phyloP scores from a whole-genome alignment of 1,140 invertebrate genomes.

The Trichomalopsis sarcophagae region DNA sequence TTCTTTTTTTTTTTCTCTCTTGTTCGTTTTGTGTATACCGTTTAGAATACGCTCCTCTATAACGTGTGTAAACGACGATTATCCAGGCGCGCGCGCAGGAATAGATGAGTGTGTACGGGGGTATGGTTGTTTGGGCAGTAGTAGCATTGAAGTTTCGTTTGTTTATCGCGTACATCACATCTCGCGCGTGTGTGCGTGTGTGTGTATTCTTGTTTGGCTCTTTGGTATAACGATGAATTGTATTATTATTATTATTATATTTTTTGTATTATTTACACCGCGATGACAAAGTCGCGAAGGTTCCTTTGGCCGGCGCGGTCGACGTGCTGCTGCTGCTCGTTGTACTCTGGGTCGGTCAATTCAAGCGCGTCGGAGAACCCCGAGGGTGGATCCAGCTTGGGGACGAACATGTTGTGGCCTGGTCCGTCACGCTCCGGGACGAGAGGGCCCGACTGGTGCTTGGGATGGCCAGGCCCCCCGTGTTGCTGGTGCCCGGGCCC shows the following conservation, averaged over 20 bases:
- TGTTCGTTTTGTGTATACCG: background rate
- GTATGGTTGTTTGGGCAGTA: background rate
- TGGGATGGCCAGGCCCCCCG: conserved; percentile 72
- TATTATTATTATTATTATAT: conserved; percentile 46
- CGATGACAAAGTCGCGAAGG: conserved; percentile 74
- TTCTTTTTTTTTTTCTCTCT: background rate
- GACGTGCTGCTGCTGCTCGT: conserved; percentile 67
- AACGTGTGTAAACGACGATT: background rate
- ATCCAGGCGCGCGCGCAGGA: background rate
- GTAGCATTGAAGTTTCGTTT: background rate
- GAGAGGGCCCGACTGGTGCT: conserved; percentile 73
- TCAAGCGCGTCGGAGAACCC: conserved; percentile 78
- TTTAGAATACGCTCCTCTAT: background rate
- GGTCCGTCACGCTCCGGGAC: conserved; percentile 73
- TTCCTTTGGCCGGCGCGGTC: conserved; percentile 67
- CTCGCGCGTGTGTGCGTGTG: too few relatives aligned
- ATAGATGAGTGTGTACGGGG: background rate
- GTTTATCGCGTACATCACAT: background rate
- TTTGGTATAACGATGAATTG: conserved; percentile 49
- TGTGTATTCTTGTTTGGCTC: background rate
- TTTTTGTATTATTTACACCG: conserved; percentile 72
- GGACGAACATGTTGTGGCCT: conserved; percentile 76
- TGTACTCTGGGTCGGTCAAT: conserved; percentile 75
- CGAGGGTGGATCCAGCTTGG: conserved; percentile 78
- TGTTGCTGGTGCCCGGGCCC: conserved; percentile 54